Evolutionary conservation across 2,113 vertebrate genomes (phyloP).

Genomic region (Vicugna pacos): DNA sequence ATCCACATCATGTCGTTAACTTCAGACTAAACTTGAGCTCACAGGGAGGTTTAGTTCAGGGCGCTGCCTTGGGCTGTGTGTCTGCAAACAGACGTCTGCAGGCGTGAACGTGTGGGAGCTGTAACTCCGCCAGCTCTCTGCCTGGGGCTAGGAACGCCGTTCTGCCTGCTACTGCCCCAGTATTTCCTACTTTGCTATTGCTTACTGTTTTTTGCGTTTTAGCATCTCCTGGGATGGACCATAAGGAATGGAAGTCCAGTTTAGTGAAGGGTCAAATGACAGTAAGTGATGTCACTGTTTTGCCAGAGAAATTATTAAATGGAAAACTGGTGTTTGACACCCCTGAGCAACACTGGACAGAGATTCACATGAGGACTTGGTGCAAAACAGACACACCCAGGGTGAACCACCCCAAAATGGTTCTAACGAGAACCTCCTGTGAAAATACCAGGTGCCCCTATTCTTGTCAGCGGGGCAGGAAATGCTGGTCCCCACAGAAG

Average conservation of each 20-base stretch:
- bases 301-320: neutral
- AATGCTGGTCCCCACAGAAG: too few species aligned
- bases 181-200: neutral
- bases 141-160: neutral
- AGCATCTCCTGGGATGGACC: neutral
- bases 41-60: accelerated
- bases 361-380: accelerated
- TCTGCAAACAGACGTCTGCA: neutral
- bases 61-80: accelerated
- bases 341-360: too few species aligned
- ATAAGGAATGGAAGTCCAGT: neutral
- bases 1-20: accelerated
- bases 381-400: neutral
- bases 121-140: accelerated
- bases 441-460: accelerated
- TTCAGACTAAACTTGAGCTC: neutral
- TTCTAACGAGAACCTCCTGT: too few species aligned
- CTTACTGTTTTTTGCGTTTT: neutral
- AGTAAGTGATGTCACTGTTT: neutral
- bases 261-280: neutral
- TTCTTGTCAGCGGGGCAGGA: neutral
- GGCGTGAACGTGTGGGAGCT: accelerated
- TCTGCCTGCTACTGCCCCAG: too few species aligned
- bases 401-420: accelerated
- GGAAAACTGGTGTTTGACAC: neutral